phyloP scores from a whole-genome alignment of 1,140 invertebrate genomes.

The Prorops nasuta region DNA sequence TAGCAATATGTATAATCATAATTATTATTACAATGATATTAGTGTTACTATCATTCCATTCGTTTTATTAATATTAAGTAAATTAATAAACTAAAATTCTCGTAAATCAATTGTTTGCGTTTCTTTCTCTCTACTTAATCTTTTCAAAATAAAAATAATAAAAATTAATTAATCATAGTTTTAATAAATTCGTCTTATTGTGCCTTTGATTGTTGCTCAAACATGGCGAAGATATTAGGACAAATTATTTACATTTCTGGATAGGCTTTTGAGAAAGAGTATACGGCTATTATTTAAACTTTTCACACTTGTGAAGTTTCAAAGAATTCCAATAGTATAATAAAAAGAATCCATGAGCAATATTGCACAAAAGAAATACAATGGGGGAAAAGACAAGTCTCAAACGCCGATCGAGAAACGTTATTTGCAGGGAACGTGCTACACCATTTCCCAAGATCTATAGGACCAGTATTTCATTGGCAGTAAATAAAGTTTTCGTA shows the following conservation, averaged over 20 bases:
- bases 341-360: too few species aligned
- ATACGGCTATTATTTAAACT: too few species aligned
- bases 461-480: too few species aligned
- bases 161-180: background rate
- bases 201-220: too few species aligned
- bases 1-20: conserved; percentile 47
- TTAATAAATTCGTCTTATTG: background rate
- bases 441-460: too few species aligned
- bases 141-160: conserved; percentile 1
- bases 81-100: conserved; percentile 48
- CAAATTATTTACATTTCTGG: too few species aligned
- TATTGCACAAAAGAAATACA: too few species aligned
- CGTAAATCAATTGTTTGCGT: conserved; percentile 27
- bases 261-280: too few species aligned
- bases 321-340: too few species aligned
- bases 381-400: background rate
- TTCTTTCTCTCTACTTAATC: conserved; percentile 12
- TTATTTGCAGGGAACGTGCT: conserved; percentile 9
- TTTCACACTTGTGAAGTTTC: too few species aligned
- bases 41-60: conserved; percentile 49
- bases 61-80: conserved; percentile 49
- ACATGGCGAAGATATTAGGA: too few species aligned
- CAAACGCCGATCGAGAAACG: conserved; percentile 14
- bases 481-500: too few species aligned
- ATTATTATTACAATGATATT: conserved; percentile 55